These are phyloP conservation scores for Caenorhabditis sp. DNA, from an alignment of 2,888 invertebrate genomes.

Conservation along the genomic window DNA sequence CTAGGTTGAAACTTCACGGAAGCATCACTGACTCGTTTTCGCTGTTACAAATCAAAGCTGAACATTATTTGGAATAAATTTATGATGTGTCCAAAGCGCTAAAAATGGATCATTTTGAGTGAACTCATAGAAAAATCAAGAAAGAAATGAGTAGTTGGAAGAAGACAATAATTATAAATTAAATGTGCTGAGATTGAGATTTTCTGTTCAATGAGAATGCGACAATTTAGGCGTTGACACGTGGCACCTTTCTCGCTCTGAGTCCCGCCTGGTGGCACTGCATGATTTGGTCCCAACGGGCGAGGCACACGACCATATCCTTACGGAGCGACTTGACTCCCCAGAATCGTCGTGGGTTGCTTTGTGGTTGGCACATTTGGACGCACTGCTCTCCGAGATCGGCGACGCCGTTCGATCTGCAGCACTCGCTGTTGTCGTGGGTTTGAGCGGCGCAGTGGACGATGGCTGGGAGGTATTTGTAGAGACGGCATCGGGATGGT, in stretches of 20 bases:
- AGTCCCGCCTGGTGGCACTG: slow-evolving; percentile 82
- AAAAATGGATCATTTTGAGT: too few species aligned
- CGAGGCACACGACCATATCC: slow-evolving; percentile 81
- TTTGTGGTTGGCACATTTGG: slow-evolving; percentile 81
- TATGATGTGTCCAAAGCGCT: slow-evolving; percentile 39
- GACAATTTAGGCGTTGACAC: slow-evolving; percentile 47
- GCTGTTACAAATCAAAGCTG: not conserved
- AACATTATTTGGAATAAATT: slow-evolving; percentile 23
- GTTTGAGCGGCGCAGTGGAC: slow-evolving; percentile 83
- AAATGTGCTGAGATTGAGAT: slow-evolving; percentile 30
- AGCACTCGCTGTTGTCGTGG: slow-evolving; percentile 82
- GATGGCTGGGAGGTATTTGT: slow-evolving; percentile 81
- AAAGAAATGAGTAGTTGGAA: slow-evolving; percentile 20
- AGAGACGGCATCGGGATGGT: slow-evolving; percentile 81
- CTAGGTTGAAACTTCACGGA: too few species aligned
- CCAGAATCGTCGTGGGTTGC: slow-evolving; percentile 81
- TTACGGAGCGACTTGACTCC: slow-evolving; percentile 81
- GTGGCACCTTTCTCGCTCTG: slow-evolving; percentile 81
- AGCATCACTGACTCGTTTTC: not conserved
- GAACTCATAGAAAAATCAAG: slow-evolving; percentile 33
- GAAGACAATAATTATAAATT: slow-evolving; percentile 10
- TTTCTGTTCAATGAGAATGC: not conserved
- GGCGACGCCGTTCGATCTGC: slow-evolving; percentile 79
- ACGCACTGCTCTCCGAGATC: slow-evolving; percentile 81
- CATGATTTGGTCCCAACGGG: slow-evolving; percentile 83